Evolutionary conservation across 2,888 invertebrate species (phyloP).

Genomic region (Cylloceria caligata): DNA sequence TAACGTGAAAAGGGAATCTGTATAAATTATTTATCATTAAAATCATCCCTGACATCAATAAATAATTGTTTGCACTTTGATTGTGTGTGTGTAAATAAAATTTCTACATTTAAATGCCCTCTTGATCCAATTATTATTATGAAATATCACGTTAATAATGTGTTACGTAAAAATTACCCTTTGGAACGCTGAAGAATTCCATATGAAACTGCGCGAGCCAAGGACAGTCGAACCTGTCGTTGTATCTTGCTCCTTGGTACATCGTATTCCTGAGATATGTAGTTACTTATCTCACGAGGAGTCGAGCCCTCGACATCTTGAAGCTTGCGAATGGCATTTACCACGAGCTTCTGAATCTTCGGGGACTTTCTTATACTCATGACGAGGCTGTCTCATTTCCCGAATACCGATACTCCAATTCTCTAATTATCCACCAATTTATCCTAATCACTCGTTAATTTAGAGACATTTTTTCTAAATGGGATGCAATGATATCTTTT

Average conservation of each 20-base stretch:
- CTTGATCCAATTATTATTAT: too few species aligned
- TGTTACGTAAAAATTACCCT: conserved; percentile 70
- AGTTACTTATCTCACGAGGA: conserved; percentile 79
- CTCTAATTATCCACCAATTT: background rate
- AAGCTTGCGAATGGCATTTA: conserved; percentile 79
- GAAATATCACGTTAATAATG: background rate
- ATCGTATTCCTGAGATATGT: conserved; percentile 79
- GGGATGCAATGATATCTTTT: background rate
- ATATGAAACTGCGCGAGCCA: conserved; percentile 79
- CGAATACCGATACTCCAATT: background rate
- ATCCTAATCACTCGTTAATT: conserved; percentile 35
- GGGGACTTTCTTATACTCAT: conserved; percentile 72
- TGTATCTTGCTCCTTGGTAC: conserved; percentile 74
- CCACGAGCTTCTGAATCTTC: conserved; percentile 80
- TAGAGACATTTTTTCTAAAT: conserved; percentile 44
- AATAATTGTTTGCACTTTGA: too few species aligned
- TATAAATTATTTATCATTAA: too few species aligned
- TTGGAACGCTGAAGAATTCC: conserved; percentile 79
- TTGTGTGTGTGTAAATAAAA: too few species aligned
- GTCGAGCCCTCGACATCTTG: conserved; percentile 80
- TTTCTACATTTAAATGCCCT: too few species aligned
- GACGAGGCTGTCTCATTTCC: conserved; percentile 46
- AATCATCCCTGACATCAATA: too few species aligned
- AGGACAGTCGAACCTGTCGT: conserved; percentile 77
- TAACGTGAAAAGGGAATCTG: too few species aligned